phyloP scores from a whole-genome alignment of 2,888 invertebrate genomes.

The Ditula angustiorana region DNA sequence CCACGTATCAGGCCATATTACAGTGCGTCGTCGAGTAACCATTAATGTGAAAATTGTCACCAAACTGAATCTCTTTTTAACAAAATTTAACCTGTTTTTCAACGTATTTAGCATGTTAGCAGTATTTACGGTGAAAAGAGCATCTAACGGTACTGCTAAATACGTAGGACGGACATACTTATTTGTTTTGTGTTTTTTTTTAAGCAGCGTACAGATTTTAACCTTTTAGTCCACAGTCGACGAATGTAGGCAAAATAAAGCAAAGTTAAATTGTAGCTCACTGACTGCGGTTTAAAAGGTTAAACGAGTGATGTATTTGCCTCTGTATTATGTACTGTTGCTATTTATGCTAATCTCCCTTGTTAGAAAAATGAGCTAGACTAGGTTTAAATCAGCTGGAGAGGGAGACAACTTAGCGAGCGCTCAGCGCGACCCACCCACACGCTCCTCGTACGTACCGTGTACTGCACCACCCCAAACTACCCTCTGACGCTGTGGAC shows the following conservation, averaged over 20 bases:
- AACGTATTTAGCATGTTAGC: too few species aligned
- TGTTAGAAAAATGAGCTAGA: conserved; percentile 56
- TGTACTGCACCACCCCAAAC: conserved; percentile 10
- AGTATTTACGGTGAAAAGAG: too few species aligned
- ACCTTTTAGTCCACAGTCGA: too few species aligned
- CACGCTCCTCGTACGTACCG: neutral
- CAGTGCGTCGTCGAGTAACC: too few species aligned
- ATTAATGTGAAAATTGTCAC: neutral
- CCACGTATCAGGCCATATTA: too few species aligned
- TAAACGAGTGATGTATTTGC: neutral
- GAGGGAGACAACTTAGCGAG: conserved; percentile 72
- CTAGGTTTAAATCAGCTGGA: conserved; percentile 69
- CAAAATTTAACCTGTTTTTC: neutral
- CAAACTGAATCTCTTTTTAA: neutral
- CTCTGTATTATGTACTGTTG: too few species aligned
- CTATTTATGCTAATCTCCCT: neutral
- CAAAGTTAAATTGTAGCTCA: too few species aligned
- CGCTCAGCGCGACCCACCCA: conserved; percentile 36
- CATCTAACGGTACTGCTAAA: too few species aligned
- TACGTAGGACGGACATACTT: too few species aligned
- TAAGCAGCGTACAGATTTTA: too few species aligned
- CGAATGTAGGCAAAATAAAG: too few species aligned
- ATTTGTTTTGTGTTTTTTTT: too few species aligned
- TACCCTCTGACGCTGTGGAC: neutral
- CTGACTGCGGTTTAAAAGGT: neutral